Percentiles rank a stretch among this genome's conserved stretches.
Conservation (phyloP, 1,140 invertebrate species). For the Pseudomyrmex dendroicus region DNA sequence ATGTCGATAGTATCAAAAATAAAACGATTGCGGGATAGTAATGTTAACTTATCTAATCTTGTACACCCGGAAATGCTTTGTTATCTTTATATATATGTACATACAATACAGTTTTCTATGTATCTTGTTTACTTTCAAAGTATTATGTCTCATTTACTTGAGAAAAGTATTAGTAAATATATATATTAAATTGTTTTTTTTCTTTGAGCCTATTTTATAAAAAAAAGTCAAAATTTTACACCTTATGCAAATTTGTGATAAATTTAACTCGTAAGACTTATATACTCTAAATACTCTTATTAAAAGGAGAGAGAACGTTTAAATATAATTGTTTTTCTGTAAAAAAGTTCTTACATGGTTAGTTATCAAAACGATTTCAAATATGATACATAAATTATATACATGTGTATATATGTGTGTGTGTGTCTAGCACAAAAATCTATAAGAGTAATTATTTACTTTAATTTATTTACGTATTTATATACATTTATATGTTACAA, state of each 20-base stretch:
- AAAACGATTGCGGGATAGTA: neutral
- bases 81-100: no score
- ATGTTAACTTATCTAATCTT: conserved; percentile 32
- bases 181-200: conserved; percentile 73
- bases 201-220: conserved; percentile 64
- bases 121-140: conserved; percentile 29
- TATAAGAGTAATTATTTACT: no score
- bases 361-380: neutral
- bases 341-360: no score
- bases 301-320: no score
- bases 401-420: neutral
- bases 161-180: neutral
- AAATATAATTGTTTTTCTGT: no score
- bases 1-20: conserved; percentile 29
- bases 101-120: no score
- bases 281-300: no score
- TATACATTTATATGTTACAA: neutral
- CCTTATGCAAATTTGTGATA: no score
- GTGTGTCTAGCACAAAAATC: neutral
- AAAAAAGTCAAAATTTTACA: conserved; percentile 17
- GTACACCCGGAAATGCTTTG: neutral
- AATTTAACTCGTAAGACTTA: no score
- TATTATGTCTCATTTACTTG: conserved; percentile 22
- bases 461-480: conserved; percentile 16
- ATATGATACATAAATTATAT: conserved; percentile 3